These are phyloP conservation scores for Andricus quercusramuli DNA, from an alignment of 2,888 invertebrate species.

Conservation along the genomic window DNA sequence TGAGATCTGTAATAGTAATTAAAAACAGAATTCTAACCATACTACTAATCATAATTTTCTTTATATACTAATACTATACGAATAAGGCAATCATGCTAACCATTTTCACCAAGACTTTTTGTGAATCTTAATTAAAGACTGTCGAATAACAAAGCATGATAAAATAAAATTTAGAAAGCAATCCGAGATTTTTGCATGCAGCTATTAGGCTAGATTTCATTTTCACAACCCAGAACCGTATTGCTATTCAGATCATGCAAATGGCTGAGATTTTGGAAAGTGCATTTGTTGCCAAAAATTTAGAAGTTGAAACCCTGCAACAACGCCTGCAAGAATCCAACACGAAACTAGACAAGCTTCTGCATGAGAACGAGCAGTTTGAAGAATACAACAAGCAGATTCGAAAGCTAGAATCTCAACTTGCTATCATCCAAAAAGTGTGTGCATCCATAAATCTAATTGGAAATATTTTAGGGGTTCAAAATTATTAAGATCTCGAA, in stretches of 20 bases:
- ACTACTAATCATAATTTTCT: not conserved
- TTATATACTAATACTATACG: not conserved
- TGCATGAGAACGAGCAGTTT: conserved; percentile 59
- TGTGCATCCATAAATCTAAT: conserved; percentile 54
- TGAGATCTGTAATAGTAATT: not conserved
- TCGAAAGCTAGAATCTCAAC: conserved; percentile 57
- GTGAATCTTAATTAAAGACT: not conserved
- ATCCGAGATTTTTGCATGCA: not conserved
- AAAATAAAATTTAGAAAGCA: not conserved
- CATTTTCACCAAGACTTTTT: not conserved
- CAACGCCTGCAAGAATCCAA: conserved; percentile 58
- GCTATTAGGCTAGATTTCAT: not conserved
- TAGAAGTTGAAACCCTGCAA: conserved; percentile 58
- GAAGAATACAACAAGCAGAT: conserved; percentile 64
- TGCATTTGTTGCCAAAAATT: conserved; percentile 61
- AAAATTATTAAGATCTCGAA: too few species aligned
- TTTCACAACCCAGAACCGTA: conserved; percentile 42
- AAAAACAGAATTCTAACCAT: not conserved
- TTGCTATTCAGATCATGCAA: conserved; percentile 67
- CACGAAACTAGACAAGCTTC: conserved; percentile 53
- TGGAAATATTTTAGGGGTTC: not conserved
- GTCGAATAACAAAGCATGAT: not conserved
- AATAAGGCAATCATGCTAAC: conserved; percentile 32
- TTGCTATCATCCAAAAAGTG: conserved; percentile 68
- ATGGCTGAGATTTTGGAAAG: conserved; percentile 66